A percentile compares a stretch with the other conserved stretches of the same genome.
Evolutionary conservation across 2,888 invertebrate genomes (phyloP).

Genomic region (Monoplex corrugatus): DNA sequence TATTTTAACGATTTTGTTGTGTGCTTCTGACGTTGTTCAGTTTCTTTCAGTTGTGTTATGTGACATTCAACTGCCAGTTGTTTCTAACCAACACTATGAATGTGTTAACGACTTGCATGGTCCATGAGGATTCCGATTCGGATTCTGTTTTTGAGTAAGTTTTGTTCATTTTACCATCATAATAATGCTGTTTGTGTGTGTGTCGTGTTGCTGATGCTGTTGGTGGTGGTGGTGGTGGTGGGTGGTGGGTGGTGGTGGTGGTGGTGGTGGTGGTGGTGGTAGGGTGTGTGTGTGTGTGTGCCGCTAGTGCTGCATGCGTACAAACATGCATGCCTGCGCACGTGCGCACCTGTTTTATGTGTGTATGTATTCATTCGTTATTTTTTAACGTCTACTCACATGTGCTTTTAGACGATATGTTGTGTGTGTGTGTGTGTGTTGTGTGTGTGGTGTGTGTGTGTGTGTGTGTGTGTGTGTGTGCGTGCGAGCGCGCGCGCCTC

Average conservation of each 20-base stretch:
- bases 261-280: not conserved
- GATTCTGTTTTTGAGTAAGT: slow-evolving; percentile 42
- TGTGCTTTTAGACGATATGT: no score
- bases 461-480: no score
- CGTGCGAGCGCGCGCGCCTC: no score
- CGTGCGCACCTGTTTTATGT: no score
- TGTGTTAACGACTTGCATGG: not conserved
- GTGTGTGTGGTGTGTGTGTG: not conserved
- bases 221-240: no score
- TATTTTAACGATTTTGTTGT: no score
- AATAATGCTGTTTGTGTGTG: no score
- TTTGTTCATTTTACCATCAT: no score
- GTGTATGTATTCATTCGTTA: no score
- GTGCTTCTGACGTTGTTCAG: not conserved
- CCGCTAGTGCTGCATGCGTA: not conserved
- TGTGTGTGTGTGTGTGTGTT: not conserved
- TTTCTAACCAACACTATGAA: not conserved
- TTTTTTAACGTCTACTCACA: no score
- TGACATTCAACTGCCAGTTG: not conserved
- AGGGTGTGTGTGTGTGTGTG: not conserved
- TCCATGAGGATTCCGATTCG: slow-evolving; percentile 33
- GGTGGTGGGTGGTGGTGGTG: not conserved
- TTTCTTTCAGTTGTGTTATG: not conserved
- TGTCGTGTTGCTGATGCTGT: no score
- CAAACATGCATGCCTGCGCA: no score